Base-by-base conservation (phyloP, 2,113 vertebrate genomes). In the Poecilia latipinna region DNA sequence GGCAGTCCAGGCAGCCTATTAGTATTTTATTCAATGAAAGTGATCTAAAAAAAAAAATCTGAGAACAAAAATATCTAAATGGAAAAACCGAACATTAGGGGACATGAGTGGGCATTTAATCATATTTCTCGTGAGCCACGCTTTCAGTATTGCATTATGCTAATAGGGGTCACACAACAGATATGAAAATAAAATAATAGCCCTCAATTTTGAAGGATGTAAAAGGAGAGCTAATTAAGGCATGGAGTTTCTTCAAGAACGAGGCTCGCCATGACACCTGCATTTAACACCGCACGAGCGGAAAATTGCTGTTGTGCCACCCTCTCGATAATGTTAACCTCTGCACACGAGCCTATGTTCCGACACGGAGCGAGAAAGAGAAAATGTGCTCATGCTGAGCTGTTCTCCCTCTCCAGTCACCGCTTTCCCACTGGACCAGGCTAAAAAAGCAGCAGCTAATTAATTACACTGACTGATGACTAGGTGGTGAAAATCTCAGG, bases 381-480 rank as follows among this genome's bases (percentile, higher is more conserved):
- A 28, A 75, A 77, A 68, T 65, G 26, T 60, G 62, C 51, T 77
- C 67, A 72, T 60, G 54, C 54, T 17, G 67, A 75, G 54, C 67
- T 65, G 57, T 15, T 84, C 73, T 66, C 61, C 61, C 39, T 66
- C 51, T 74, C 68, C 67, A 44, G 80, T 81, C 64, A 66, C 37
- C 12, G 48, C 70, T 51, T 74, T 33, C 42, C 80, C 54, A 48
- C 71, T 65, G 68, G 82, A 69, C 51, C 42, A 83, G 63, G 69
- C 65, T 68, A 79, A 72, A 70, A 70, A 37, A 77, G 67, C 70
- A 71, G 76, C 32, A 74, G 83, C 72, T 90, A 86, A 90, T 91
- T 87, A 87, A 90, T 91, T 89, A 86, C 84, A 72, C 32, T 78
- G 90, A 90, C 64, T 84, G 88, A 88, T 69, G 82, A 89, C 77